Evolutionary conservation across 2,797 vertebrate genomes (phyloP).

Genomic region (Odontamblyopus rebecca): DNA sequence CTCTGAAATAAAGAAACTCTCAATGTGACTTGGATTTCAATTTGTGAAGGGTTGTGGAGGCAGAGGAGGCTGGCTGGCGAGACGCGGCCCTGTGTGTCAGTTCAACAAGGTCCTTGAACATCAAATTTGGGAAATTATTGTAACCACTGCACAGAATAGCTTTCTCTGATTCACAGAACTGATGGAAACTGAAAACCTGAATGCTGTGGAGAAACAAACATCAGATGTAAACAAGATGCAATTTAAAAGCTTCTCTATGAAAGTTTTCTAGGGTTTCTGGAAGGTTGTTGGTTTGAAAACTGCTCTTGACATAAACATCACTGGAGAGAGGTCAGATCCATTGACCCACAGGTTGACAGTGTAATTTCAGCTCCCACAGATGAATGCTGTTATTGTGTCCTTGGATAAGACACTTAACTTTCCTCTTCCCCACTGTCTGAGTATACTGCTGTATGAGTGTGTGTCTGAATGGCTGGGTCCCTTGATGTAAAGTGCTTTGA

Average conservation of each 20-base stretch:
- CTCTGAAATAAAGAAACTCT: constrained; percentile 41
- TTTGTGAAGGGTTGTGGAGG: constrained; percentile 26
- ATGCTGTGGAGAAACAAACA: not conserved
- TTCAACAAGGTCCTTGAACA: constrained; percentile 40
- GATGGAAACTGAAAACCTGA: constrained; percentile 7
- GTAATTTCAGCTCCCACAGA: too few species aligned
- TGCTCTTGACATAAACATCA: too few species aligned
- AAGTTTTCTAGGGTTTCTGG: too few species aligned
- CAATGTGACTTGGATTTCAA: constrained; percentile 43
- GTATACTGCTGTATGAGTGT: too few species aligned
- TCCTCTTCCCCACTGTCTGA: too few species aligned
- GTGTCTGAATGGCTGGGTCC: too few species aligned
- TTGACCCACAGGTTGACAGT: too few species aligned
- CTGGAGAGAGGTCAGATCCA: too few species aligned
- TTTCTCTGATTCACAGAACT: constrained; percentile 4
- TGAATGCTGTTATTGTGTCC: too few species aligned
- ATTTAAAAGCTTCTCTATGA: not conserved
- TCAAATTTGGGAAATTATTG: constrained; percentile 26
- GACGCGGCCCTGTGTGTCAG: constrained; percentile 10
- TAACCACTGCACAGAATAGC: constrained; percentile 4
- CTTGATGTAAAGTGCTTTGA: too few species aligned
- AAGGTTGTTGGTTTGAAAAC: too few species aligned
- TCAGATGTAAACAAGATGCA: not conserved
- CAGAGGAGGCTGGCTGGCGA: constrained; percentile 12
- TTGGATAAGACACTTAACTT: too few species aligned